Evolutionary conservation across 2,113 vertebrate species (phyloP).

Genomic region (Hemibagrus wyckioides): DNA sequence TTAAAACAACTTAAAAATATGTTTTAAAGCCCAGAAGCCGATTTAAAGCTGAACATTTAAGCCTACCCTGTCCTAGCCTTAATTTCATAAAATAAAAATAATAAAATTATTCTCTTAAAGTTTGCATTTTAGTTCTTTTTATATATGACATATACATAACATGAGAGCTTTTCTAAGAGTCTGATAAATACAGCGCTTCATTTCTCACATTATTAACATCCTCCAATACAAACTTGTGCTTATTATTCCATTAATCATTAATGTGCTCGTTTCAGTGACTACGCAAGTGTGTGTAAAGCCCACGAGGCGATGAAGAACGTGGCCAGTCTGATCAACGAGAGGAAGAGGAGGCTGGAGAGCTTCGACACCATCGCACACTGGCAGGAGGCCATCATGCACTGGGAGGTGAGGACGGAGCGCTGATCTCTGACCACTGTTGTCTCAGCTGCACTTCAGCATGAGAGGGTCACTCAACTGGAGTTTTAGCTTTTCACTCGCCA

Average conservation of each 20-base stretch:
- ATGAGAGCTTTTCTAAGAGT: not conserved
- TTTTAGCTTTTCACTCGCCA: not conserved
- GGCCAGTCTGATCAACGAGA: slow-evolving; percentile 94
- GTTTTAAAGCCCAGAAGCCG: no score
- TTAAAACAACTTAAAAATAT: not conserved
- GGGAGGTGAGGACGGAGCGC: slow-evolving; percentile 82
- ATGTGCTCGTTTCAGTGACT: slow-evolving; percentile 78
- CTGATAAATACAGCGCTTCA: not conserved
- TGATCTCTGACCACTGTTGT: not conserved
- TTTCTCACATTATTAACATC: not conserved
- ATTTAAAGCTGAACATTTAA: not conserved
- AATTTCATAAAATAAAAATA: not conserved
- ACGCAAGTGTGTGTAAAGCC: slow-evolving; percentile 83
- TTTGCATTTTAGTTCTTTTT: not conserved
- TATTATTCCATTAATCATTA: not conserved
- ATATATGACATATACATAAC: not conserved
- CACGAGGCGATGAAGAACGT: slow-evolving; percentile 96
- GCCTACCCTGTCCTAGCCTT: not conserved
- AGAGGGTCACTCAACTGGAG: not conserved
- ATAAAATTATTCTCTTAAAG: not conserved
- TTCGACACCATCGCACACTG: slow-evolving; percentile 94
- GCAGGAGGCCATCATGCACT: slow-evolving; percentile 93
- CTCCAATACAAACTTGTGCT: not conserved
- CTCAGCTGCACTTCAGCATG: slow-evolving; percentile 21
- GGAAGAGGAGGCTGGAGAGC: slow-evolving; percentile 91